phyloP scores from a whole-genome alignment of 2,797 vertebrate species.

The Harpagifer antarcticus region DNA sequence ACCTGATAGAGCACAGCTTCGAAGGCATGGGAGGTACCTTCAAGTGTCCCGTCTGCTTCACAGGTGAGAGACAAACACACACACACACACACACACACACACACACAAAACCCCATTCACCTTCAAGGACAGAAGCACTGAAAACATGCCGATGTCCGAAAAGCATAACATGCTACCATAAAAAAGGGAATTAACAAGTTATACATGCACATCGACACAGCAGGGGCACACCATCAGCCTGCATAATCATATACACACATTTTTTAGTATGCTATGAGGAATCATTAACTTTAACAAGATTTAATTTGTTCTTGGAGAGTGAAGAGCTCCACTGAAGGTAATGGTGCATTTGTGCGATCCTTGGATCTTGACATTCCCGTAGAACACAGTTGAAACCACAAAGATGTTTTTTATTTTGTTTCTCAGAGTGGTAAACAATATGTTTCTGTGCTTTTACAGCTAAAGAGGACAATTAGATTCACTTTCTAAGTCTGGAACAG shows the following conservation, averaged over 20 bases:
- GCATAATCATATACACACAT: neutral
- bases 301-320: no score
- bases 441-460: no score
- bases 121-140: slow-evolving; percentile 66
- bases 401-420: no score
- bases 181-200: no score
- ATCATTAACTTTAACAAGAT: neutral
- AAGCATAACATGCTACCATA: no score
- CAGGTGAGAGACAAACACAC: slow-evolving; percentile 89
- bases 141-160: neutral
- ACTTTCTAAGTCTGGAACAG: no score
- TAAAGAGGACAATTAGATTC: no score
- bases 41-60: slow-evolving; percentile 99
- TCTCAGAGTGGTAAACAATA: no score
- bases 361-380: no score
- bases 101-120: slow-evolving; percentile 26
- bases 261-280: neutral
- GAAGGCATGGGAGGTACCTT: slow-evolving; percentile 99
- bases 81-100: slow-evolving; percentile 9
- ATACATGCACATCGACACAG: neutral
- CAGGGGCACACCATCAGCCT: neutral
- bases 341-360: no score
- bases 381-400: no score
- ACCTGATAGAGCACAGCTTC: slow-evolving; percentile 99
- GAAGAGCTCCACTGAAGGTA: no score